Evolutionary conservation across 2,888 invertebrate genomes (phyloP).

Genomic region (Nomada goodeniana): DNA sequence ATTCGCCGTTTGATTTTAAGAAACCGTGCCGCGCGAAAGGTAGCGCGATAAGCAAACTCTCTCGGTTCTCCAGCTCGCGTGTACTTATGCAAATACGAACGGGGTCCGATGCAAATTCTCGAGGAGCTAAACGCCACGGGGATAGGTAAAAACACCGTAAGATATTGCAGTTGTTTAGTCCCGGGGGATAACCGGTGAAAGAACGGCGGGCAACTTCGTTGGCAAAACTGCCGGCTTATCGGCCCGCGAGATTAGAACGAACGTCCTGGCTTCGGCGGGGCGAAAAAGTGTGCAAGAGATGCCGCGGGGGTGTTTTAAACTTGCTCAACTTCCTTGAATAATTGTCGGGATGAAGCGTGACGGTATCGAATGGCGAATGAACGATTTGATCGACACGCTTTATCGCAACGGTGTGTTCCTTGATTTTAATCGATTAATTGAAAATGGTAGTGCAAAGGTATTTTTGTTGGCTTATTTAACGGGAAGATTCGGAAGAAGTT

Average conservation of each 20-base stretch:
- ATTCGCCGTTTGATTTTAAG: background rate
- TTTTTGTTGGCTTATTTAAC: too few species aligned
- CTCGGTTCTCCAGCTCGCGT: conserved; percentile 14
- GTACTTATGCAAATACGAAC: conserved; percentile 57
- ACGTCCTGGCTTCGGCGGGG: conserved; percentile 16
- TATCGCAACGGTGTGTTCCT: too few species aligned
- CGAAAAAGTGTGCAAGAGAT: background rate
- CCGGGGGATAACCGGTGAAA: conserved; percentile 53
- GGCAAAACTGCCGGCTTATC: conserved; percentile 63
- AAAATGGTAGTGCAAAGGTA: too few species aligned
- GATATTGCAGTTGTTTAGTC: conserved; percentile 72
- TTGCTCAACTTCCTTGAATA: conserved; percentile 16
- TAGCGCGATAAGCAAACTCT: background rate
- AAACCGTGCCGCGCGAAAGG: background rate
- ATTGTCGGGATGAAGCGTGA: conserved; percentile 27
- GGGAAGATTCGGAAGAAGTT: too few species aligned
- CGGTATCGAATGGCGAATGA: background rate
- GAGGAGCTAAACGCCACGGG: conserved; percentile 50
- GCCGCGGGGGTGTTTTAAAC: conserved; percentile 11
- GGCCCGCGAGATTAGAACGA: conserved; percentile 59
- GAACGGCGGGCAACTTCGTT: conserved; percentile 35
- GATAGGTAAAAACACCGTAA: conserved; percentile 52
- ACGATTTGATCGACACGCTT: too few species aligned
- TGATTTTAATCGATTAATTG: too few species aligned
- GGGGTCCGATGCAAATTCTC: conserved; percentile 53